Base-by-base conservation (phyloP, 2,797 vertebrate species). In the Neosilurus mollespiculum region DNA sequence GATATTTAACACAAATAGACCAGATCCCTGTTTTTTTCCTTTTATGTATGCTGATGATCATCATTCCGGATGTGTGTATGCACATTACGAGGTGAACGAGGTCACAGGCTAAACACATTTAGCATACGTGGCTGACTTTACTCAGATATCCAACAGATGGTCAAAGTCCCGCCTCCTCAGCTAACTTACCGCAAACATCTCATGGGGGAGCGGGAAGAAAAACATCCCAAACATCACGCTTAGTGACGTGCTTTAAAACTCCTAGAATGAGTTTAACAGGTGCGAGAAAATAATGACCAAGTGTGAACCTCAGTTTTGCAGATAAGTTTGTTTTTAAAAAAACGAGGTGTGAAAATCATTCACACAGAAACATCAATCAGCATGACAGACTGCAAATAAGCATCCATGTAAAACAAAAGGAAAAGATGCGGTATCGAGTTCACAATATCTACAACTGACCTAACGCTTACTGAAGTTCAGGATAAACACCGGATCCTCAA, bases 81-180 rank as follows among this genome's bases (percentile, higher is more conserved):
- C 43, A 43, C 43, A 43, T 43, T 43, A 43, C 43, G 43, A 43
- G 43, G 43, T 43, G 1, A 43, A 88, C 14, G 84, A 85, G 81
- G 76, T 78, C 65, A 84, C 69, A 53, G 43, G 4, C 20, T 53
- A 78, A 64, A 64, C 69, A 86, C 72, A 75, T 86, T 70, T 61
- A 84, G 61, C 62, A 76, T 24, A 73, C 53, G 54, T 54, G 67
- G 49, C 49, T 72, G 54, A 67, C 54, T 58, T 67, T 56, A 81
- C 72, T 85, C 61, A 54, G 43, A 81, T 73, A 79, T 69, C 59
- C 61, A 26, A 43, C 64, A 78, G 71, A 77, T 77, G 72, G 71
- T 53, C 34, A 5, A 9, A 51, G 34, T 20, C 4, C 10, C 9
- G 24, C 72, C 26, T 75, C 53, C 72, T 18, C 51, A 15, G 43